Evolutionary conservation across 2,797 vertebrate genomes (phyloP).

Genomic region (Pseudochromis fuscus): DNA sequence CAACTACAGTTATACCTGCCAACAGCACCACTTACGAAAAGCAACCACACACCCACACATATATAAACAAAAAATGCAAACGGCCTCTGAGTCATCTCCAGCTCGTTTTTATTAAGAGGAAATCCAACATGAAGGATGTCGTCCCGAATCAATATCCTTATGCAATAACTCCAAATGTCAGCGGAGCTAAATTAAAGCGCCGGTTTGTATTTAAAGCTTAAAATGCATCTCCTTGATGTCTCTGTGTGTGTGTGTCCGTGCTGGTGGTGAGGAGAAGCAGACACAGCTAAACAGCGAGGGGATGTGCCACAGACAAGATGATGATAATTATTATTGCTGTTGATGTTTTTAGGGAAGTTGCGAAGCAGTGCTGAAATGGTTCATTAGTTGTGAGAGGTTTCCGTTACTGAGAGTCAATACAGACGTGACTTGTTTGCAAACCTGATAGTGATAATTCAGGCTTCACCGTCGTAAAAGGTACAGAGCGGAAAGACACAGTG

Average conservation of each 20-base stretch:
- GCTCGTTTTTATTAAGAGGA: constrained; percentile 57
- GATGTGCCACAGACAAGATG: constrained; percentile 6
- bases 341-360: constrained; percentile 47
- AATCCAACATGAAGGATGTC: constrained; percentile 52
- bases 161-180: constrained; percentile 66
- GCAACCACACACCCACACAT: constrained; percentile 32
- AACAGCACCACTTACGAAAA: constrained; percentile 16
- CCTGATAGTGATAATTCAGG: neutral
- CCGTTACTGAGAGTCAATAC: constrained; percentile 46
- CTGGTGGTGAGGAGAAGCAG: constrained; percentile 4
- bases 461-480: neutral
- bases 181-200: constrained; percentile 43
- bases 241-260: neutral
- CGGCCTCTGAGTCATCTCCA: constrained; percentile 48
- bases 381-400: constrained; percentile 60
- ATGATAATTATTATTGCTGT: constrained; percentile 40
- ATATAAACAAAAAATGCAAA: constrained; percentile 49
- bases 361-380: constrained; percentile 33
- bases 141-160: constrained; percentile 54
- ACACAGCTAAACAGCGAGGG: constrained; percentile 13
- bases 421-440: constrained; percentile 52
- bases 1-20: constrained; percentile 19
- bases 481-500: neutral
- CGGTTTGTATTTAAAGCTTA: constrained; percentile 31
- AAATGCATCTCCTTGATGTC: constrained; percentile 18